Evolutionary conservation across 2,888 invertebrate genomes (phyloP).

Genomic region (Microplitis manilae): DNA sequence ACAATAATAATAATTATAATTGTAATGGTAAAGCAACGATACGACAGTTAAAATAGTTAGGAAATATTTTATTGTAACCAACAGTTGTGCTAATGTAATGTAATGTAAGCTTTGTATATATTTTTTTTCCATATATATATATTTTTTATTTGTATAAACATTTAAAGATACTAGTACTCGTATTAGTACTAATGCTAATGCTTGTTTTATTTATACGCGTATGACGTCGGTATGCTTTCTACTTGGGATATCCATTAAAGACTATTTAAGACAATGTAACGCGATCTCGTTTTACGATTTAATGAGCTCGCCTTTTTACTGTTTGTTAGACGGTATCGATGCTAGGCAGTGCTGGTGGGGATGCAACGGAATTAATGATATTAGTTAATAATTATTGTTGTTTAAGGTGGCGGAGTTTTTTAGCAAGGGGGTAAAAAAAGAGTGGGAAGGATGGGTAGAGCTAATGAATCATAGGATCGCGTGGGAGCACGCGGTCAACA

Average conservation of each 20-base stretch:
- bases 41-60: conserved; percentile 43
- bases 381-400: too few relatives aligned
- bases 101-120: too few relatives aligned
- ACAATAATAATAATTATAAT: conserved; percentile 50
- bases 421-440: not conserved
- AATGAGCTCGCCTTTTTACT: conserved; percentile 46
- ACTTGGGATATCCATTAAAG: conserved; percentile 53
- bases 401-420: conserved; percentile 22
- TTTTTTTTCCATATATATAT: not conserved
- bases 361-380: too few relatives aligned
- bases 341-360: too few relatives aligned
- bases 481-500: conserved; percentile 30
- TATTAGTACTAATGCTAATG: not conserved
- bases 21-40: conserved; percentile 46
- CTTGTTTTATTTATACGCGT: not conserved
- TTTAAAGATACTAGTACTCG: not conserved
- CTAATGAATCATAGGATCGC: conserved; percentile 7
- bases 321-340: not conserved
- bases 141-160: not conserved
- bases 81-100: not conserved
- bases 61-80: conserved; percentile 7
- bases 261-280: conserved; percentile 65
- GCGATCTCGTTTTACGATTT: conserved; percentile 63
- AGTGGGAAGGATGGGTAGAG: not conserved
- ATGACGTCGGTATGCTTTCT: not conserved